phyloP scores from a whole-genome alignment of 2,888 invertebrate genomes.

The Pyrgus malvae region DNA sequence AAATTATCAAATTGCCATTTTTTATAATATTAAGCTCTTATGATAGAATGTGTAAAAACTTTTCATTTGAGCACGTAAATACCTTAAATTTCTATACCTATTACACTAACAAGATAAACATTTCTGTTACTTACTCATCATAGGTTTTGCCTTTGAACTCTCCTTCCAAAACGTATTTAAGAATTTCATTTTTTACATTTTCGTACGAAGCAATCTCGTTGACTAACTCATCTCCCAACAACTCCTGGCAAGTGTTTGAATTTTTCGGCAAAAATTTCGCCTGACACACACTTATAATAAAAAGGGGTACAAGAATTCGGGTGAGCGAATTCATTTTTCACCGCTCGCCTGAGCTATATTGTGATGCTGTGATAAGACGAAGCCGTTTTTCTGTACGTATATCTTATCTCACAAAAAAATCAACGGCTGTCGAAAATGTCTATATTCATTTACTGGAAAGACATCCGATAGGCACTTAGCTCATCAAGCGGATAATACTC shows the following conservation, averaged over 20 bases:
- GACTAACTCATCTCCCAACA: constrained; percentile 69
- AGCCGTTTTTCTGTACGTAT: constrained; percentile 45
- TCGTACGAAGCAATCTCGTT: constrained; percentile 83
- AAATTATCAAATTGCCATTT: too few species aligned
- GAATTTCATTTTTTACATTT: constrained; percentile 72
- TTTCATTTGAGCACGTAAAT: too few species aligned
- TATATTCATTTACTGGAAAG: constrained; percentile 38
- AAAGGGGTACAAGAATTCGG: constrained; percentile 44
- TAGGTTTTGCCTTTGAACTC: constrained; percentile 81
- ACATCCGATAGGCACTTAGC: constrained; percentile 43
- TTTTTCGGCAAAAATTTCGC: constrained; percentile 50
- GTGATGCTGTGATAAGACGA: constrained; percentile 41
- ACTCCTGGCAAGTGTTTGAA: constrained; percentile 51
- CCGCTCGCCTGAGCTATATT: constrained; percentile 39
- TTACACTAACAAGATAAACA: not conserved
- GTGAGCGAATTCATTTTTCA: constrained; percentile 51
- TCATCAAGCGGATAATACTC: constrained; percentile 31
- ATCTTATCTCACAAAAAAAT: constrained; percentile 46
- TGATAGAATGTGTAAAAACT: too few species aligned
- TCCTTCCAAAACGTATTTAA: constrained; percentile 74
- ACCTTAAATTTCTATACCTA: too few species aligned
- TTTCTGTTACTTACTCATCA: constrained; percentile 62
- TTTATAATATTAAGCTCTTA: too few species aligned
- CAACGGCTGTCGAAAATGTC: constrained; percentile 42
- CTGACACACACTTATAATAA: constrained; percentile 45